Evolutionary conservation across 37 sponge, comb jelly and placozoan genomes (phyloP), one percentile per base, ranked within the genome.

Genomic region (Bolinopsis microptera): DNA sequence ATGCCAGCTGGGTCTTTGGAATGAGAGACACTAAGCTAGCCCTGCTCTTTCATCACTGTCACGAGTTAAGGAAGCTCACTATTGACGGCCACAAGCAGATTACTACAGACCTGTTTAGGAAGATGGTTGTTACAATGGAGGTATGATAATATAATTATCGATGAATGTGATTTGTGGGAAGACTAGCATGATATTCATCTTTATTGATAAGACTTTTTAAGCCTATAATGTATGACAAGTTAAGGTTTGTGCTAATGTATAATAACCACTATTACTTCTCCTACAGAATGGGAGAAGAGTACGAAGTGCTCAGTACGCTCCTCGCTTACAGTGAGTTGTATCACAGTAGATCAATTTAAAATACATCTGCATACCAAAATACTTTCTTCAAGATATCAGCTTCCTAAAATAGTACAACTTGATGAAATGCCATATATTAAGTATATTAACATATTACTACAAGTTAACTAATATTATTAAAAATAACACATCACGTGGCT

Each of bases 51-150:
- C n/a, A 13, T 25, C 90, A 86, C n/a, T 86, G 61, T 27, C 28
- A 40, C n/a, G 9, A 27, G 36, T 48, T 86, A 16, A 41, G 30
- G 35, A 39, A 33, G 0, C 90, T 86, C 2, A 86, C 41, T 86
- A 86, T 86, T 34, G 90, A 86, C 90, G 90, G 90, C 2, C 90
- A 86, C 90, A 86, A 86, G 61, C 32, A 28, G 16, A 86, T 86
- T 27, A 86, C 90, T n/a, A 86, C 35, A 3, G 61, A 8, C 26
- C 26, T n/a, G 26, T 86, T 86, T 30, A 38, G 90, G 31, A 38
- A 40, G 35, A 86, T 86, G 28, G 39, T 72, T 3, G 75, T 86
- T 30, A 86, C 90, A n/a, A 23, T 82, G 38, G 36, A 2, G 83
- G 83, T 82, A 28, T 24, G 68, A 67, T 13, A 67, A 18, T 67